phyloP scores from a whole-genome alignment of 2,888 invertebrate genomes.

The Melanchra persicariae region DNA sequence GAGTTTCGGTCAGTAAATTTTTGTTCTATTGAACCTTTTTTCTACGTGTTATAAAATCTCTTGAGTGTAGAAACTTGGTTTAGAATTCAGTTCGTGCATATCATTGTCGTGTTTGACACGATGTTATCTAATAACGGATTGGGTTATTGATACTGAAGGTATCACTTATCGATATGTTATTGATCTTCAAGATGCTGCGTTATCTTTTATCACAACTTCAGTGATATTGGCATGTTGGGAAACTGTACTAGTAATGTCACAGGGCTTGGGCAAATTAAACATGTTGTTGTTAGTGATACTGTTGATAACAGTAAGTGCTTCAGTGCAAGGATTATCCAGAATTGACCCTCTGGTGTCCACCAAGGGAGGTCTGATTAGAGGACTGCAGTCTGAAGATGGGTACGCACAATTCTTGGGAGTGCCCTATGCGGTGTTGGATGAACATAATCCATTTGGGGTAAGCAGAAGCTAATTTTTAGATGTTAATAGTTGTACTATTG shows the following conservation, averaged over 20 bases:
- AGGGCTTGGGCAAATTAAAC: background rate
- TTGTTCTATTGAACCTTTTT: background rate
- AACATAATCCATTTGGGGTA: conserved; percentile 50
- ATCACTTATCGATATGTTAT: background rate
- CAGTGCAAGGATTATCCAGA: conserved; percentile 20
- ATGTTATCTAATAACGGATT: background rate
- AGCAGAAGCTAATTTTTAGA: conserved; percentile 8
- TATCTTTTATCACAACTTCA: conserved; percentile 8
- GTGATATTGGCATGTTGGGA: background rate
- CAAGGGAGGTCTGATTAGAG: conserved; percentile 17
- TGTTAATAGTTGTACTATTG: too few relatives aligned
- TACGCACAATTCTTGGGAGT: conserved; percentile 43
- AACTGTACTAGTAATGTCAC: background rate
- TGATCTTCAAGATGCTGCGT: background rate
- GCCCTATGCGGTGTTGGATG: conserved; percentile 43
- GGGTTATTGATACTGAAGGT: background rate
- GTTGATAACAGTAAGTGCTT: conserved; percentile 5
- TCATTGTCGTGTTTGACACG: background rate
- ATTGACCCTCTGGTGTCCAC: conserved; percentile 36
- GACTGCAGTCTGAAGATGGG: conserved; percentile 25
- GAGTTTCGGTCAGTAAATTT: background rate
- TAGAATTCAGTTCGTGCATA: background rate
- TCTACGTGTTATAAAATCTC: background rate
- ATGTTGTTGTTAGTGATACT: conserved; percentile 19
- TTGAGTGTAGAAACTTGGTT: background rate